phyloP scores from a whole-genome alignment of 2,113 vertebrate genomes.

The Macaca mulatta region DNA sequence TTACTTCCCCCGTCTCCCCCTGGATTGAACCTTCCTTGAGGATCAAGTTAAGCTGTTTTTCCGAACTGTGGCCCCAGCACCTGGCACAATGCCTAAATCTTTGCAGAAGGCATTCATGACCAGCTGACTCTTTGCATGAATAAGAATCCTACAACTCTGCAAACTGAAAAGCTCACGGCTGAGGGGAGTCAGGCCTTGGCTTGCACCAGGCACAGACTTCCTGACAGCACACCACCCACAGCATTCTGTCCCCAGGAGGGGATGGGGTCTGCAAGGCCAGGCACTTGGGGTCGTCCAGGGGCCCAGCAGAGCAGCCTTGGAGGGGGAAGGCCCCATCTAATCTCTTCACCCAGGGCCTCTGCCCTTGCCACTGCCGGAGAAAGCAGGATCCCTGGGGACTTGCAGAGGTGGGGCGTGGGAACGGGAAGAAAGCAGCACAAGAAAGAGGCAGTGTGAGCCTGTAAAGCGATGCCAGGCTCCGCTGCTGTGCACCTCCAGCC shows the following conservation, averaged over 20 bases:
- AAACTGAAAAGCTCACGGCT: not conserved
- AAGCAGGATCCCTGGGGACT: conserved; percentile 42
- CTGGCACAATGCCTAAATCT: conserved; percentile 13
- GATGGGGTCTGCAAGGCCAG: not conserved
- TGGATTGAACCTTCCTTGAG: not conserved
- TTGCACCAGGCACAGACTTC: not conserved
- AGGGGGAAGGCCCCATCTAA: not conserved
- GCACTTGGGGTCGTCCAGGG: not conserved
- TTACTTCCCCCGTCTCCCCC: not conserved
- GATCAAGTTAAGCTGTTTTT: conserved; percentile 36
- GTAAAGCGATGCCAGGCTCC: conserved; percentile 46
- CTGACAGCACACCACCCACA: not conserved
- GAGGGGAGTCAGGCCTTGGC: not conserved
- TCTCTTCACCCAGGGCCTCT: conserved; percentile 32
- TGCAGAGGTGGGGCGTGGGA: conserved; percentile 68
- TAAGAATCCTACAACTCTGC: conserved; percentile 7
- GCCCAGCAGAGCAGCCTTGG: not conserved
- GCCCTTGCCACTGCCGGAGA: not conserved
- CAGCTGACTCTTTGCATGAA: not conserved
- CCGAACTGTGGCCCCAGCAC: not conserved
- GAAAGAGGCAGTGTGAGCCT: conserved; percentile 49
- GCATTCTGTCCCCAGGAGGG: not conserved
- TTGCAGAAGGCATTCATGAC: conserved; percentile 23
- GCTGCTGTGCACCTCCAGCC: conserved; percentile 31
- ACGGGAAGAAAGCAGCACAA: conserved; percentile 48